Conservation (phyloP, 1,140 invertebrate genomes). For the Neodiprion virginianus region DNA sequence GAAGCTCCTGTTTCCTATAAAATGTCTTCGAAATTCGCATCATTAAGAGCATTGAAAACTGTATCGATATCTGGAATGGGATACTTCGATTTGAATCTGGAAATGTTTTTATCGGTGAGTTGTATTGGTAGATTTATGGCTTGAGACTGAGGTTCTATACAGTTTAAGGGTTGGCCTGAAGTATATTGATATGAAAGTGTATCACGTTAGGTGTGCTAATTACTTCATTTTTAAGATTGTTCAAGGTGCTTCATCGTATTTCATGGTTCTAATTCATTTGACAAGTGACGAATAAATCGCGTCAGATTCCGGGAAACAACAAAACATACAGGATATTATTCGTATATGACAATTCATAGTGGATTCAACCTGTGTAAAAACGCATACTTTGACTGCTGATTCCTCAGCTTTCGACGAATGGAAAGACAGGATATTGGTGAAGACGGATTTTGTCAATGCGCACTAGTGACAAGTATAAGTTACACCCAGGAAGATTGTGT, state of each 20-base stretch:
- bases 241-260: neutral
- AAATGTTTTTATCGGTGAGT: neutral
- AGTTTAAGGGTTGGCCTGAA: too few relatives aligned
- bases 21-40: neutral
- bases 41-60: neutral
- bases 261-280: neutral
- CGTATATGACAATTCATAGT: too few relatives aligned
- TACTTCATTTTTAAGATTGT: neutral
- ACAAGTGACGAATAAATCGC: neutral
- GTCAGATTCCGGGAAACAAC: too few relatives aligned
- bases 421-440: too few relatives aligned
- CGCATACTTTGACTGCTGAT: too few relatives aligned
- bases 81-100: constrained; percentile 2
- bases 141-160: neutral
- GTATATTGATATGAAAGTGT: neutral
- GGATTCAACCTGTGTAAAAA: too few relatives aligned
- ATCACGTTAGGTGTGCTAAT: neutral
- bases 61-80: neutral
- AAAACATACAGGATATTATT: too few relatives aligned
- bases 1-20: neutral
- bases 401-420: too few relatives aligned
- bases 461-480: too few relatives aligned
- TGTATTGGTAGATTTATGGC: neutral
- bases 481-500: too few relatives aligned
- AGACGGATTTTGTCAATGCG: too few relatives aligned